Conservation (phyloP, 2,113 vertebrate genomes). For the Ia io region DNA sequence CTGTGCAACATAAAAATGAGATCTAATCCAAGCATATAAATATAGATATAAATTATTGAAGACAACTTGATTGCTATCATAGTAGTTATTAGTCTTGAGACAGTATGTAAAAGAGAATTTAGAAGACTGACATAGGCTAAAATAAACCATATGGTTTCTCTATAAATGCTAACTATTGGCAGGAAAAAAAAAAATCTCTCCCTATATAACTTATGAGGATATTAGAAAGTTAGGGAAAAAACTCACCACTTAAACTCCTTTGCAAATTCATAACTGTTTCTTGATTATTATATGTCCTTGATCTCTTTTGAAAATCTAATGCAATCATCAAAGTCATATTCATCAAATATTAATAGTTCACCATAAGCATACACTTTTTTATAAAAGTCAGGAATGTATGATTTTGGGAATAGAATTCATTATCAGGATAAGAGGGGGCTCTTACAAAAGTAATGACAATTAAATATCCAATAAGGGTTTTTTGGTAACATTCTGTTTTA, state of each 20-base stretch:
- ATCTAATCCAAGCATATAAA: neutral
- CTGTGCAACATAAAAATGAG: neutral
- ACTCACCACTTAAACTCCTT: neutral
- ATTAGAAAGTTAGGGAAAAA: neutral
- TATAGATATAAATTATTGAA: neutral
- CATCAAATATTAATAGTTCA: constrained; percentile 13
- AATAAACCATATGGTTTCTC: neutral
- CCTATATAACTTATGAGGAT: neutral
- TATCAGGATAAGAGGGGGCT: neutral
- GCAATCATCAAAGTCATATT: neutral
- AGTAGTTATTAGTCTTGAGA: no score
- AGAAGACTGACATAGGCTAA: no score
- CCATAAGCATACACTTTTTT: neutral
- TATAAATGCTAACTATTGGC: neutral
- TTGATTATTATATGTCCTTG: neutral
- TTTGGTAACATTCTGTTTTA: neutral
- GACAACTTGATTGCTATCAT: neutral
- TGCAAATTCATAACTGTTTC: neutral
- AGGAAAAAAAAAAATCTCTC: neutral
- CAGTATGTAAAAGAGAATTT: no score
- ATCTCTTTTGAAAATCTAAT: neutral
- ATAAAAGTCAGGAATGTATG: neutral
- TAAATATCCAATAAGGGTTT: neutral
- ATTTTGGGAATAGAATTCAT: neutral
- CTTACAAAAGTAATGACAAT: neutral